These are phyloP conservation scores for Microplitis manilae DNA, from an alignment of 2,888 invertebrate species.

Conservation along the genomic window DNA sequence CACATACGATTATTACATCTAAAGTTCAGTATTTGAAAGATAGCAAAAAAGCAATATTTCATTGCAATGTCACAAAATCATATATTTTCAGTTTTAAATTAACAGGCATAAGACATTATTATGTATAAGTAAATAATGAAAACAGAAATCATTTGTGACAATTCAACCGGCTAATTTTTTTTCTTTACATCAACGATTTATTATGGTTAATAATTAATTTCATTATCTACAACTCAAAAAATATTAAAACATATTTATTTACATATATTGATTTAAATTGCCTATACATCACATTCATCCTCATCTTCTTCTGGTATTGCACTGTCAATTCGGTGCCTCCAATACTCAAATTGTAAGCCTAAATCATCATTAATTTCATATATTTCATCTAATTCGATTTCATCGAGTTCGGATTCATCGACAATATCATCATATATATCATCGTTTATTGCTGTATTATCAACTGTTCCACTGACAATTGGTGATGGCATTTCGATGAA, in stretches of 20 bases:
- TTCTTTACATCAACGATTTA: too few relatives aligned
- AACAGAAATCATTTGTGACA: too few relatives aligned
- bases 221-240: too few relatives aligned
- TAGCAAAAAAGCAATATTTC: too few relatives aligned
- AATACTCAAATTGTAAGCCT: conserved; percentile 18
- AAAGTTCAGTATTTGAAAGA: too few relatives aligned
- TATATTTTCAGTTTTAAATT: too few relatives aligned
- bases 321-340: conserved; percentile 34
- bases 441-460: conserved; percentile 15
- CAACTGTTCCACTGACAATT: not conserved
- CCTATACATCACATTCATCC: conserved; percentile 22
- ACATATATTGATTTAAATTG: conserved; percentile 24
- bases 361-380: conserved; percentile 26
- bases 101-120: too few relatives aligned
- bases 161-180: too few relatives aligned
- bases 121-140: too few relatives aligned
- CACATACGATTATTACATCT: too few relatives aligned
- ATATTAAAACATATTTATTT: conserved; percentile 1
- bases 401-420: not conserved
- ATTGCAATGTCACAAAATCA: too few relatives aligned
- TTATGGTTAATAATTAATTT: too few relatives aligned
- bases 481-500: not conserved
- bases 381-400: conserved; percentile 21
- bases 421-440: conserved; percentile 29
- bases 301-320: conserved; percentile 38